Evolutionary conservation across 53 echinoderm and acorn worm species (phyloP).

Genomic region (Echinarachnius parma): DNA sequence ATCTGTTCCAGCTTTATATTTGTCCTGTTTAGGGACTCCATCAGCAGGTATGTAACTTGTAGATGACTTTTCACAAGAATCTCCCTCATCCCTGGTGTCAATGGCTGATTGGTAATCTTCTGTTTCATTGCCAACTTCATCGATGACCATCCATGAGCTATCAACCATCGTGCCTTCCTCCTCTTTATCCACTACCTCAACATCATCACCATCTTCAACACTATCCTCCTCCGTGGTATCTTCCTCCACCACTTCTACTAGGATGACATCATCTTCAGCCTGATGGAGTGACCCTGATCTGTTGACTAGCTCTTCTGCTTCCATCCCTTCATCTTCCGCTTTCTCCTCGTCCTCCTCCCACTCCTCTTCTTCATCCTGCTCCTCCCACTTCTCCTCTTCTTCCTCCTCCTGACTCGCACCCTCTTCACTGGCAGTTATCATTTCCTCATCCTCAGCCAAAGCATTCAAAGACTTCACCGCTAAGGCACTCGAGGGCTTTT

Average conservation of each 20-base stretch:
- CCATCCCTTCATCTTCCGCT: background rate
- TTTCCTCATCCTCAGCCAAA: too few species aligned
- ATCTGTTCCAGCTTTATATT: too few species aligned
- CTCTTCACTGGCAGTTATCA: too few species aligned
- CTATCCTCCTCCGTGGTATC: background rate
- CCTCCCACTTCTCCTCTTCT: too few species aligned
- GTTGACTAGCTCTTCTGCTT: background rate
- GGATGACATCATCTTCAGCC: conserved; percentile 33
- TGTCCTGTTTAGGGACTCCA: too few species aligned
- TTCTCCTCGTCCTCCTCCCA: background rate
- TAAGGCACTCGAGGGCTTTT: too few species aligned
- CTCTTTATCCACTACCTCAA: background rate
- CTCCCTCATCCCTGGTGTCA: too few species aligned
- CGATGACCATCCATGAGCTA: background rate
- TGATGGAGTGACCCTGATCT: conserved; percentile 28
- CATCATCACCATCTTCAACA: background rate
- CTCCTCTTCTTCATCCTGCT: too few species aligned
- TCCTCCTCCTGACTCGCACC: too few species aligned
- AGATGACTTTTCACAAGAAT: too few species aligned
- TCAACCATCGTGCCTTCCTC: background rate
- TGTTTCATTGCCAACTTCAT: background rate
- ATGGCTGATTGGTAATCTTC: conserved; percentile 1
- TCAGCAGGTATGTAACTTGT: too few species aligned
- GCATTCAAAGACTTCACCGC: too few species aligned
- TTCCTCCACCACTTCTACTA: conserved; percentile 11